Base-by-base conservation (phyloP, 2,888 invertebrate species). In the Athripsodes cinereus region DNA sequence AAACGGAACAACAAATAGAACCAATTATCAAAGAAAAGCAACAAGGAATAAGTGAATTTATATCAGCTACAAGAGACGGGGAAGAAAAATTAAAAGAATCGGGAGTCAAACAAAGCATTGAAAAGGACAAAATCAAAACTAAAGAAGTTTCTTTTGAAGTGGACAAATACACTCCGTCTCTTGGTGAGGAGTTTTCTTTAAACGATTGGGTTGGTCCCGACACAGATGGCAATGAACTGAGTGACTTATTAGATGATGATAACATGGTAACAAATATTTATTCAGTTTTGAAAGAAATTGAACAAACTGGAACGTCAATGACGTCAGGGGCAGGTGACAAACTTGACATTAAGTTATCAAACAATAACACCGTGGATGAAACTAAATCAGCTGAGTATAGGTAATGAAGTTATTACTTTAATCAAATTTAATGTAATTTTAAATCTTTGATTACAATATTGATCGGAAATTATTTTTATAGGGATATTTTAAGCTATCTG, bases 401-500 rank as follows among this genome's bases (percentile, higher is more conserved):
- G 55, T 70, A 71, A 54, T n/a, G 69, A 69, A 47, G 70, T 72
- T 47, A 19, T 26, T n/a, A n/a, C n/a, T 26, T 26, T 26, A 10
- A 26, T 26, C 26, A 10, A 26, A 26, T 6, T 3, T 6, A 26
- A 26, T n/a, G n/a, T n/a, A n/a, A 22, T 44, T 22, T 58, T 35
- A 55, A 13, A 11, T 52, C 5, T 18, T 19, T n/a, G 26, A 26
- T 26, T 16, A 44, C 3, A 44, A 44, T n/a, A 44, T 16, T 11
- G 11, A 11, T 44, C n/a, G 11, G n/a, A 44, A 22, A 52, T 61
- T 21, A 62, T 26, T 79, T 5, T 46, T 56, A 11, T 70, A 85
- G 84, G 69, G 83, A 84, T 68, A 81, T 86, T 65, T 78, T 85
- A 53, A 79, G 82, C 55, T 86, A 83, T 69, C 68, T 86, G 62